A percentile compares a stretch with the other conserved stretches of the same genome.
Conservation (phyloP, 2,888 invertebrate genomes). For the Lasius platythorax region DNA sequence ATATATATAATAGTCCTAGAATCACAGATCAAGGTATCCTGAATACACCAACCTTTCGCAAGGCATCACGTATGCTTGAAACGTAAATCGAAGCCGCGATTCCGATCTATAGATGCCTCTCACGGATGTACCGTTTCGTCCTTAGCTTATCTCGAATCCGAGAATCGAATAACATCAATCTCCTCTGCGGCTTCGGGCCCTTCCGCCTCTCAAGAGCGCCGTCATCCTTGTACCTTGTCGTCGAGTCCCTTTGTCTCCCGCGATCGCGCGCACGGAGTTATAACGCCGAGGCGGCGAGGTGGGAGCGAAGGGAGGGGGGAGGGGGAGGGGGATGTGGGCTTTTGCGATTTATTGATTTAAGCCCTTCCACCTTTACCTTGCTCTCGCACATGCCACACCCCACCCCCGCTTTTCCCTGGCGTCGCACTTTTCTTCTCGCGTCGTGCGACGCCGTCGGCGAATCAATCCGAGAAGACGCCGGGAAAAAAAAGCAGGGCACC, state of each 20-base stretch:
- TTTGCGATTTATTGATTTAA: slow-evolving; percentile 82
- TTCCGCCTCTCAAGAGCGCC: slow-evolving; percentile 51
- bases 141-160: slow-evolving; percentile 74
- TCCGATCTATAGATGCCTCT: slow-evolving; percentile 60
- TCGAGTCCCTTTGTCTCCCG: slow-evolving; percentile 77
- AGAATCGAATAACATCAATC: slow-evolving; percentile 79
- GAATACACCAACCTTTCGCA: not conserved
- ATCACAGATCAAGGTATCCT: not conserved
- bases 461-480: slow-evolving; percentile 49
- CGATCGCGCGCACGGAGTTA: slow-evolving; percentile 74
- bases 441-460: slow-evolving; percentile 23
- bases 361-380: slow-evolving; percentile 69
- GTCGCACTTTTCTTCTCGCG: slow-evolving; percentile 41
- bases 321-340: slow-evolving; percentile 64
- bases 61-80: slow-evolving; percentile 24
- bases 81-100: slow-evolving; percentile 55
- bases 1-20: not conserved
- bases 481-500: slow-evolving; percentile 54
- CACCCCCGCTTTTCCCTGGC: slow-evolving; percentile 27
- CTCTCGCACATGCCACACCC: slow-evolving; percentile 61
- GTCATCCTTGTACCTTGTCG: slow-evolving; percentile 74
- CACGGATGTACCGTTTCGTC: slow-evolving; percentile 55
- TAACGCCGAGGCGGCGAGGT: slow-evolving; percentile 68
- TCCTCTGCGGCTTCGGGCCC: slow-evolving; percentile 71
- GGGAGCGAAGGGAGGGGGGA: not conserved